phyloP scores from a whole-genome alignment of 2,113 vertebrate species.

The Syrmaticus mikado region DNA sequence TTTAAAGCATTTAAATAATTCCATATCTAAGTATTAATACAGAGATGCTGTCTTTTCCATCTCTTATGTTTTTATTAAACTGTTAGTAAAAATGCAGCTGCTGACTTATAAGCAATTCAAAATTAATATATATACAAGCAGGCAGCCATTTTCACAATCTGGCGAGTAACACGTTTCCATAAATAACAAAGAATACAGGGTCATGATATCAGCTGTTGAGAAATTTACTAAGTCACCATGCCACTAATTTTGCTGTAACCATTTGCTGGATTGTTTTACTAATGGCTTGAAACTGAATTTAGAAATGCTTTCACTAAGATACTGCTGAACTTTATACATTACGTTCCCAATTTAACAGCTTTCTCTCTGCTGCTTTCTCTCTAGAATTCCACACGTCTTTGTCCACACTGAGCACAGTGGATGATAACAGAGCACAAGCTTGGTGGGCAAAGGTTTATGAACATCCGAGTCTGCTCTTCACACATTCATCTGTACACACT shows the following conservation, averaged over 20 bases:
- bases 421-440: neutral
- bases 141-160: slow-evolving; percentile 25
- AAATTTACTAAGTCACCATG: slow-evolving; percentile 14
- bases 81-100: slow-evolving; percentile 5
- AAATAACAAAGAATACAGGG: slow-evolving; percentile 50
- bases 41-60: neutral
- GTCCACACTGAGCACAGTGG: neutral
- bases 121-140: slow-evolving; percentile 4
- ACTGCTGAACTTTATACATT: slow-evolving; percentile 9
- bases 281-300: slow-evolving; percentile 19
- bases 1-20: slow-evolving; percentile 18
- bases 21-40: neutral
- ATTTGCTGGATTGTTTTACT: neutral
- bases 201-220: slow-evolving; percentile 7
- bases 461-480: neutral
- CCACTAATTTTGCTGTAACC: slow-evolving; percentile 12
- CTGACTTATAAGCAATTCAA: neutral
- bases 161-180: slow-evolving; percentile 31
- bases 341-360: neutral
- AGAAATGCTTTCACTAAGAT: neutral
- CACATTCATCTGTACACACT: neutral
- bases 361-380: neutral
- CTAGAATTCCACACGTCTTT: neutral
- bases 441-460: neutral
- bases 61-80: neutral